Evolutionary conservation across 2,113 vertebrate genomes (phyloP).

Genomic region (Perccottus glenii): DNA sequence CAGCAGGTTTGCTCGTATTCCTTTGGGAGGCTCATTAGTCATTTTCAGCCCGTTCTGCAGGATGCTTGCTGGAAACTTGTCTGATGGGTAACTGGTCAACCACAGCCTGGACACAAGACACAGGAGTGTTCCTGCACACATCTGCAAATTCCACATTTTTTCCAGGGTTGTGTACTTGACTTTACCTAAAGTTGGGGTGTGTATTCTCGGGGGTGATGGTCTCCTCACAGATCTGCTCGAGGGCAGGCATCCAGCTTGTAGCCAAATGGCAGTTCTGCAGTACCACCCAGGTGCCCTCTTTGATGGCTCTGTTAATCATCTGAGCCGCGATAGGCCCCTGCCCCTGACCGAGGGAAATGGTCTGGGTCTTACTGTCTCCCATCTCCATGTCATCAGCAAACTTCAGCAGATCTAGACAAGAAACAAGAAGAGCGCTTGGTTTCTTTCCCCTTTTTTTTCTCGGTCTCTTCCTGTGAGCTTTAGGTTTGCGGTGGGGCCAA

Average conservation of each 20-base stretch:
- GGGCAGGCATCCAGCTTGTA: constrained; percentile 89
- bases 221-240: constrained; percentile 91
- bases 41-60: constrained; percentile 93
- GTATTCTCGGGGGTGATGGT: constrained; percentile 77
- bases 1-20: constrained; percentile 86
- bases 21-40: constrained; percentile 91
- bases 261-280: constrained; percentile 92
- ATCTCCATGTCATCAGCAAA: constrained; percentile 89
- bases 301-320: constrained; percentile 86
- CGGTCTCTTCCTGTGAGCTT: too few species aligned
- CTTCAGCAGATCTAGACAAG: constrained; percentile 78
- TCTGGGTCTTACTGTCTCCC: constrained; percentile 82
- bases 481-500: too few species aligned
- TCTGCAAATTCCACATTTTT: too few species aligned
- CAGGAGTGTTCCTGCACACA: too few species aligned
- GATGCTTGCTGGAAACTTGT: constrained; percentile 87
- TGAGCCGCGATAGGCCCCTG: constrained; percentile 90
- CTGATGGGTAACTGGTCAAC: constrained; percentile 90
- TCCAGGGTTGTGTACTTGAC: background rate
- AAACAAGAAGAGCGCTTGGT: background rate
- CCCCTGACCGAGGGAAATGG: constrained; percentile 90
- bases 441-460: too few species aligned
- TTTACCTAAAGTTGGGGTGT: constrained; percentile 83
- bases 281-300: constrained; percentile 89
- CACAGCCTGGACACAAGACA: constrained; percentile 75